Base-by-base conservation (phyloP, 2,113 vertebrate genomes). In the Hepsetus odoe region DNA sequence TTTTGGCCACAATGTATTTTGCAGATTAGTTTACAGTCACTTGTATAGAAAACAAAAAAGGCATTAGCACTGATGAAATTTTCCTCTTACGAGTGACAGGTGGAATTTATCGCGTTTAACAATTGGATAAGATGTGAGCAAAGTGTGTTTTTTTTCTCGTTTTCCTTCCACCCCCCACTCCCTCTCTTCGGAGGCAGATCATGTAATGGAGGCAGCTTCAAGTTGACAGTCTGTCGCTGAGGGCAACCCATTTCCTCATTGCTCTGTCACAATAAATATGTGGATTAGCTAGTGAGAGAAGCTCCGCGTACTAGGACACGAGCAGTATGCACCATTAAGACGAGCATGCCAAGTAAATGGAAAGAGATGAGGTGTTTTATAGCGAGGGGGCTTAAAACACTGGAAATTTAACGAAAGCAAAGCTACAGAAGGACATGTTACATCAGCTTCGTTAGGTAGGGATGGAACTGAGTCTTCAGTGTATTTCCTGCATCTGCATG, bases 221-320 rank as follows among this genome's bases (percentile, higher is more conserved):
- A 72, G 76, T 72, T 85, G 84, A 85, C 79, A 81, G 76, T 58
- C 69, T 83, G 84, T 79, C 64, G 69, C 79, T 20, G 72, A 49
- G 76, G 82, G 76, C 82, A 74, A 64, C 56, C 38, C 62, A 22
- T 80, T 85, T 85, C 70, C 77, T 74, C 82, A 74, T 77, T 79
- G 79, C 56, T 79, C 72, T 85, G 84, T 85, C 84, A 83, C 79
- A 81, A 80, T 70, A 71, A 83, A 83, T 85, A 72, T 79, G 72
- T 76, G 79, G 79, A 74, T 77, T 77, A 72, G 79, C 75, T 74
- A 61, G 28, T 66, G 76, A 65, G 53, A 78, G 59, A 53, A 38
- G 74, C 33, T 38, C 26, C 22, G 59, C 51, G 35, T 56, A 42
- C 62, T 70, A 40, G 80, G 51, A 59, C 72, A 55, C 40, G 44